Percentiles rank a stretch among this genome's conserved stretches.
Evolutionary conservation across 2,888 invertebrate genomes (phyloP).

Genomic region (Cheilosia scutellata): DNA sequence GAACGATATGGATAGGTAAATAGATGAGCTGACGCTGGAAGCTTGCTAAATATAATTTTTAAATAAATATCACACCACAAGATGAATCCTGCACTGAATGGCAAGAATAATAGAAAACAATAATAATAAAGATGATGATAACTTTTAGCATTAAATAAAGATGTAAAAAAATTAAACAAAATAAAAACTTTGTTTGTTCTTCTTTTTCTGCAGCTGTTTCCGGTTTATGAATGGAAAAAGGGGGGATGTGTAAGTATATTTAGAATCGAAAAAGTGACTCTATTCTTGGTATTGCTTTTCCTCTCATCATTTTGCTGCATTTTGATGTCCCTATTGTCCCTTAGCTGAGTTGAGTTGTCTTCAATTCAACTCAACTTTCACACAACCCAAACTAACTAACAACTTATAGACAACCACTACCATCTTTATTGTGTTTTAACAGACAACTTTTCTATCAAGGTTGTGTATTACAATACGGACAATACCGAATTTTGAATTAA

Average conservation of each 20-base stretch:
- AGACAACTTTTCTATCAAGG: no score
- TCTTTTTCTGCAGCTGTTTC: not conserved
- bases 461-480: no score
- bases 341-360: no score
- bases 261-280: no score
- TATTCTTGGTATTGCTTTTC: no score
- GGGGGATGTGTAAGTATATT: not conserved
- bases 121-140: constrained; percentile 29
- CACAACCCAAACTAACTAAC: no score
- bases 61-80: constrained; percentile 39
- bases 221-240: not conserved
- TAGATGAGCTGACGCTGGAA: constrained; percentile 29
- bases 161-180: constrained; percentile 51
- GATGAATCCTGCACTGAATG: constrained; percentile 60
- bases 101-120: constrained; percentile 46
- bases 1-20: constrained; percentile 5
- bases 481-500: no score
- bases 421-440: no score
- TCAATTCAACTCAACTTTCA: no score
- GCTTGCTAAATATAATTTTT: constrained; percentile 40
- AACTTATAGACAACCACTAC: no score
- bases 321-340: no score
- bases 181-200: constrained; percentile 5
- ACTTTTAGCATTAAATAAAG: constrained; percentile 63
- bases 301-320: no score